Base-by-base conservation (phyloP, 2,797 vertebrate genomes). In the Yasuhikotakia modesta region DNA sequence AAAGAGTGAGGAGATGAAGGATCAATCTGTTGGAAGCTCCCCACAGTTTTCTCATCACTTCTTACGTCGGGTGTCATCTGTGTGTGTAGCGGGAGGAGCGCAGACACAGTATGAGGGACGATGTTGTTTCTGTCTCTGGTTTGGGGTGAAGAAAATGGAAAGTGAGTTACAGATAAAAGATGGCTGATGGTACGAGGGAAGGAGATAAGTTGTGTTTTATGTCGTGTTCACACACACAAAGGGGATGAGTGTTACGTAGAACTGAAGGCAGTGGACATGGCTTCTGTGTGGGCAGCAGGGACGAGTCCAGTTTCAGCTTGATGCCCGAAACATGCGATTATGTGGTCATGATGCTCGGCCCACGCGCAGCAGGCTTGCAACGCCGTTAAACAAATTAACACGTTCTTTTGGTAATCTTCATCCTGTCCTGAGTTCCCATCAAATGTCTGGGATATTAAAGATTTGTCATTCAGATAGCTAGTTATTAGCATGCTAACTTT, bases 21-120 rank as follows among this genome's bases (percentile, higher is more conserved):
- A 98, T 98, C 96, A 97, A 97, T 99, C 95, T 97, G 93, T 95
- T 96, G 95, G 95, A 97, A 96, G 95, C 95, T 96, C 96, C 96
- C 96, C 92, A 95, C 95, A 94, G 96, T 95, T 96, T 97, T 98
- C 95, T 96, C 96, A 97, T 98, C 96, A 97, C 95, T 95, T 94
- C 91, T 87, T 84, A 92, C 95, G 94, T 94, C 86, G 91, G 93
- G 92, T 96, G 95, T 97, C 95, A 96, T 96, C 94, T 95, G 90
- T 85, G 94, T 95, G 93, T 94, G 95, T 93, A 94, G 95, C 95
- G 92, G 94, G 91, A 96, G 77, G 76, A 95, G 93, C 93, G 91
- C 93, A 95, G 94, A 79, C 95, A 91, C 95, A 92, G 95, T 96
- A 93, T 95, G 95, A 94, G 95, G 93, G 93, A 94, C 91, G 90